Conservation (phyloP, 2,888 invertebrate genomes). For the Rambutsinella grinnellia region DNA sequence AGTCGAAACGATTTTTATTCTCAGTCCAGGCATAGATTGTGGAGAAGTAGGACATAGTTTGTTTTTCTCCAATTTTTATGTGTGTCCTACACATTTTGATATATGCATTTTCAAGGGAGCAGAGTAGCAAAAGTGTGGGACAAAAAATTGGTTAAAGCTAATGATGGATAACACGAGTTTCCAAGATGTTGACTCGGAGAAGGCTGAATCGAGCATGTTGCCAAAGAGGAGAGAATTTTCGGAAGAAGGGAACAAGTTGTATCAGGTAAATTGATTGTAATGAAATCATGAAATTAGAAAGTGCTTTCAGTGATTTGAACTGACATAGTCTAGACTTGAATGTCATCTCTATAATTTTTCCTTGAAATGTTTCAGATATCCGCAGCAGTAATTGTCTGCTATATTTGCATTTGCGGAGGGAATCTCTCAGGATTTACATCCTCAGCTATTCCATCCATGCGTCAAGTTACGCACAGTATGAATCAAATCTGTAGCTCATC, state of each 20-base stretch:
- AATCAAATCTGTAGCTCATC: slow-evolving; percentile 14
- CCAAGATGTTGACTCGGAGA: slow-evolving; percentile 25
- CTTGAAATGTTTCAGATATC: slow-evolving; percentile 40
- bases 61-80: neutral
- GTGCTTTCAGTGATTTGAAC: no score
- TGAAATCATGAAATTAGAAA: neutral
- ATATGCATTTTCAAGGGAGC: slow-evolving; percentile 9
- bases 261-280: slow-evolving; percentile 48
- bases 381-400: slow-evolving; percentile 55
- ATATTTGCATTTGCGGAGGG: slow-evolving; percentile 60
- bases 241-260: slow-evolving; percentile 30
- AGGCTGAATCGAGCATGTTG: slow-evolving; percentile 19
- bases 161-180: slow-evolving; percentile 10
- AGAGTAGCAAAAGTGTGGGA: slow-evolving; percentile 6
- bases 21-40: slow-evolving; percentile 38
- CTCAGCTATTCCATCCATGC: slow-evolving; percentile 62
- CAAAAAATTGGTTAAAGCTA: slow-evolving; percentile 10
- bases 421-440: slow-evolving; percentile 61
- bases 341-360: no score
- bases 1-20: slow-evolving; percentile 26
- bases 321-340: no score
- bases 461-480: slow-evolving; percentile 25
- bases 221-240: slow-evolving; percentile 22
- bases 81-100: neutral
- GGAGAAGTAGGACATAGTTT: no score